Base-by-base conservation (phyloP, 2,113 vertebrate species). In the Turdus rufiventris region DNA sequence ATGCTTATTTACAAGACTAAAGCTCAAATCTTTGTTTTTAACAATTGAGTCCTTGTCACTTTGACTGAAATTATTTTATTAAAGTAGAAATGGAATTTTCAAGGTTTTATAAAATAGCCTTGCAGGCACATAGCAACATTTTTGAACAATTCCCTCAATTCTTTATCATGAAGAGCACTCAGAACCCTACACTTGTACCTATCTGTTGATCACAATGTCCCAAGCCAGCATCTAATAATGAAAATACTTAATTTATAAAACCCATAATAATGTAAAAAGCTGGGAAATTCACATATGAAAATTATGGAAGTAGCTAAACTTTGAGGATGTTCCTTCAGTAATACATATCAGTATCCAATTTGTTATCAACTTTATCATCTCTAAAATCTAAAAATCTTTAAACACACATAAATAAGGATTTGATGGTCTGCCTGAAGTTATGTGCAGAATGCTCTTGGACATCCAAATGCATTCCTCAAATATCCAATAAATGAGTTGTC, bases 31-130 rank as follows among this genome's bases (percentile, higher is more conserved):
- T 75, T 67, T 47, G 10, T 45, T 76, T 91, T 56, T 71, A 72
- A 34, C 13, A 31, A 28, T 16, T 24, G 4, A 24, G 10, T 50
- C 29, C 7, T 51, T 65, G 7, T 50, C 0, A 0, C 67, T 83
- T 65, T 18, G 62, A 45, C 17, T 17, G 12, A 33, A 68, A 23
- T 56, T 10, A 25, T 45, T 73, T 76, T 61, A 65, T 50, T 29
- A 1, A 53, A 29, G 50, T n/a, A 56, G 17, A 88, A 79, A 61
- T 48, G 4, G 20, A 15, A 58, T 57, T 65, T 62, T 9, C 1
- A 4, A 53, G 10, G 12, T 53, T 92, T 83, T 74, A 34, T 38
- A 70, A 77, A 73, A 36, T 31, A 70, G 26, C 2, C 6, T 73
- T 70, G 4, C 24, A 25, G 42, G 28, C 26, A 78, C 20, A 26